Conservation (phyloP, 2,888 invertebrate genomes). For the Mythimna impura region DNA sequence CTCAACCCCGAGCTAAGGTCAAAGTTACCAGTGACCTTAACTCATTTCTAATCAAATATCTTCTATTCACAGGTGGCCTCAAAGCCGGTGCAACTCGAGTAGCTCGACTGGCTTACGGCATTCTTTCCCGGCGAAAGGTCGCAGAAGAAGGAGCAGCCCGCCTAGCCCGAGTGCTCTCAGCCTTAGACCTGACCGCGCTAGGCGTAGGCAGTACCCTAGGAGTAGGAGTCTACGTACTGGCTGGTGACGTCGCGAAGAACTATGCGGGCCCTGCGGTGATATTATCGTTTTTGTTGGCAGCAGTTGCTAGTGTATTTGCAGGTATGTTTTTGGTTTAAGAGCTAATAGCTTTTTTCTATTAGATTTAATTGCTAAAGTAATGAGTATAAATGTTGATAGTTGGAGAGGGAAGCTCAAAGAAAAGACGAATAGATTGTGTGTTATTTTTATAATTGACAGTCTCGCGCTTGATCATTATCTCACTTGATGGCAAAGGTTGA, state of each 20-base stretch:
- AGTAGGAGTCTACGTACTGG: slow-evolving; percentile 97
- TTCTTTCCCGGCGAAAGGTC: slow-evolving; percentile 85
- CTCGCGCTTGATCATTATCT: too few relatives aligned
- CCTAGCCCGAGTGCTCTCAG: slow-evolving; percentile 94
- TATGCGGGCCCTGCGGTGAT: slow-evolving; percentile 96
- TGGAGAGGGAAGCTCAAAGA: too few relatives aligned
- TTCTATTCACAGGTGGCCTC: slow-evolving; percentile 77
- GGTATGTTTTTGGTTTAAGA: slow-evolving; percentile 86
- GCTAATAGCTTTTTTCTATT: neutral
- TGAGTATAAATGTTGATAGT: too few relatives aligned
- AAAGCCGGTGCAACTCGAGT: slow-evolving; percentile 82
- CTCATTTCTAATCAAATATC: neutral
- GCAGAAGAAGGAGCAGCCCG: slow-evolving; percentile 86
- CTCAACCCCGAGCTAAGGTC: neutral
- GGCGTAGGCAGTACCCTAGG: slow-evolving; percentile 96
- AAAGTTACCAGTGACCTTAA: neutral
- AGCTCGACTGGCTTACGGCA: slow-evolving; percentile 78
- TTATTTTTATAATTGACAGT: too few relatives aligned
- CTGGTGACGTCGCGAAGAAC: slow-evolving; percentile 95
- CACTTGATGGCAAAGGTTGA: too few relatives aligned
- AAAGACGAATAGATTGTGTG: too few relatives aligned
- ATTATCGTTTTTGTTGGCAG: slow-evolving; percentile 96
- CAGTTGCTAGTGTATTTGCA: slow-evolving; percentile 96
- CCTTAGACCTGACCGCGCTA: slow-evolving; percentile 95
- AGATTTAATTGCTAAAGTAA: neutral